These are phyloP conservation scores for Emydura subglobosa DNA, from an alignment of 2,113 vertebrate genomes.

Conservation along the genomic window DNA sequence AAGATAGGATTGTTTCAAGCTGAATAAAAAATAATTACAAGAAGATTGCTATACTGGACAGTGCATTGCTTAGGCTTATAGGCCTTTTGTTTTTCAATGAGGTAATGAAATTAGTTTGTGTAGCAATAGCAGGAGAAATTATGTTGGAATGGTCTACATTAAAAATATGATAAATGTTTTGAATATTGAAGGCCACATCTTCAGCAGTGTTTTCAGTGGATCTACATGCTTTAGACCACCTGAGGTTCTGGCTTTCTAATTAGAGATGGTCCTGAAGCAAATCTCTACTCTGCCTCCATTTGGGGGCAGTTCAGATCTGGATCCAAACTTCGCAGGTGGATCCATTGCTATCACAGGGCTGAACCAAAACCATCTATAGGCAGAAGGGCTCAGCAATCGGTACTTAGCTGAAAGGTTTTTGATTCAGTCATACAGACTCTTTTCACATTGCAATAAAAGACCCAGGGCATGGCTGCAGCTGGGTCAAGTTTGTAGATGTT, in stretches of 20 bases:
- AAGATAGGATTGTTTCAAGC: neutral
- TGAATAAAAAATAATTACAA: neutral
- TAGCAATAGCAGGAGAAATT: rapidly evolving
- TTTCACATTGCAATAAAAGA: neutral
- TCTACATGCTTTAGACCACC: neutral
- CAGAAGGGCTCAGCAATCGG: neutral
- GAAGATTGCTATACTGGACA: neutral
- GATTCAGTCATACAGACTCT: neutral
- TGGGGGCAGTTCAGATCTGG: neutral
- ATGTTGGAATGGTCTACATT: rapidly evolving
- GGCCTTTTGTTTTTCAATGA: neutral
- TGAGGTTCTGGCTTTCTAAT: neutral
- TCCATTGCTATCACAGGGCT: neutral
- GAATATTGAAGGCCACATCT: neutral
- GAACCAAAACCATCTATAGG: neutral
- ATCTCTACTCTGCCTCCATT: neutral
- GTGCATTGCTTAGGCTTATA: neutral
- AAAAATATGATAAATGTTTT: rapidly evolving
- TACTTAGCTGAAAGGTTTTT: neutral
- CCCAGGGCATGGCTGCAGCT: neutral
- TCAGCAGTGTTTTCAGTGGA: neutral
- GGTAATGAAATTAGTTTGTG: neutral
- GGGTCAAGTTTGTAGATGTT: too few species aligned
- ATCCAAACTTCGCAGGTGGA: neutral
- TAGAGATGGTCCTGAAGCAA: neutral